Evolutionary conservation across 2,797 vertebrate genomes (phyloP), one percentile per base, ranked within the genome.

Genomic region (Smutsia gigantea): DNA sequence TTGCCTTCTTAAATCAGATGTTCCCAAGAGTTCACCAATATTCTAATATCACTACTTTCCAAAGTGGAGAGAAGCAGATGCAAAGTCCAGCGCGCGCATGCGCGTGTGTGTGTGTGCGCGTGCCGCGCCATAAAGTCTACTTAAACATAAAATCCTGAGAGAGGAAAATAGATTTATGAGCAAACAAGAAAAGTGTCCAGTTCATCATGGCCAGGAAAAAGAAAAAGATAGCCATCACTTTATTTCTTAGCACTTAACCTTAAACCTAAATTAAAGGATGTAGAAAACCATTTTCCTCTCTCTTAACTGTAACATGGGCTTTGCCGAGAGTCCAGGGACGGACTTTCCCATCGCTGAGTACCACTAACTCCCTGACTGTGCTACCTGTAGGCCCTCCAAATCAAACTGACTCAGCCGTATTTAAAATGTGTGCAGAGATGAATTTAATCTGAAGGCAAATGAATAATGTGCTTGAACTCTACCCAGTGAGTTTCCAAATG

Each of bases 121-220:
- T 53, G 6, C 27, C 10, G 39, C 6, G 19, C 29, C 15, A 74
- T 13, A 87, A 72, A 31, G 51, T 68, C 31, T 85, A 68, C 78
- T 90, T 69, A 81, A 85, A 87, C 95, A 93, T 90, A 27, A 92
- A 84, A 78, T 85, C 66, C 37, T 55, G 63, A 72, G 83, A 82
- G 78, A 78, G 37, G 63, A 93, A 89, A 83, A 66, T 12, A 84
- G n/a, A 51, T 64, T 74, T 29, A 78, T 15, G 57, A 95, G 15
- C 49, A 89, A 92, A 81, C 12, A 86, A 82, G 37, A 61, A 63
- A 95, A 94, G 51, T 10, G 74, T 31, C 29, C n/a, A 77, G 23
- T 90, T 75, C 4, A 55, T 93, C 21, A 63, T 53, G 15, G 42
- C 46, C 68, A n/a, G 49, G 37, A 71, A 59, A 37, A 61, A 51